phyloP scores from a whole-genome alignment of 2,888 invertebrate species.

The Steinernema scapterisci region DNA sequence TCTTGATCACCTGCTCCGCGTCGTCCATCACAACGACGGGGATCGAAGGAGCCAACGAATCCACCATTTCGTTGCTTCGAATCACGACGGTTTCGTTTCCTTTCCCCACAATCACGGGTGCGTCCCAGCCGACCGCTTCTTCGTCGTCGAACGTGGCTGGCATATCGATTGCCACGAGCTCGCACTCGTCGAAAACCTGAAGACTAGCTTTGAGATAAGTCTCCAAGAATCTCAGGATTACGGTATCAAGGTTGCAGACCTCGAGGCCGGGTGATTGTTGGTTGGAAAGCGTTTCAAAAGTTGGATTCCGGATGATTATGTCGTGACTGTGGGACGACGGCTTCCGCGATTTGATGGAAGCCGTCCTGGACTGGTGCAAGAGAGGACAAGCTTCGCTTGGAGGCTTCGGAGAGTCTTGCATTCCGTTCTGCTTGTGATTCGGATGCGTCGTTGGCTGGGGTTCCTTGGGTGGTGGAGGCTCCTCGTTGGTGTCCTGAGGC shows the following conservation, averaged over 20 bases:
- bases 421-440: not conserved
- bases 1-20: constrained; percentile 25
- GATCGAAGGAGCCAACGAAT: not conserved
- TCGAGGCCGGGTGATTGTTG: constrained; percentile 11
- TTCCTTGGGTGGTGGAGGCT: constrained; percentile 44
- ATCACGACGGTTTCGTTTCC: not conserved
- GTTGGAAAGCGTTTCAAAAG: constrained; percentile 48
- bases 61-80: not conserved
- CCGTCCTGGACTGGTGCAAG: constrained; percentile 1
- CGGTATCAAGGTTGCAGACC: constrained; percentile 4
- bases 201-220: not conserved
- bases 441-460: constrained; percentile 38
- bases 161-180: constrained; percentile 51
- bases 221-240: not conserved
- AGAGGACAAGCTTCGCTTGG: constrained; percentile 14
- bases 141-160: constrained; percentile 39
- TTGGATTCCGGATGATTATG: constrained; percentile 50
- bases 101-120: constrained; percentile 41
- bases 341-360: not conserved
- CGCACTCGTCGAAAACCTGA: constrained; percentile 41
- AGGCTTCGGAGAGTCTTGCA: constrained; percentile 4
- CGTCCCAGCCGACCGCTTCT: constrained; percentile 43
- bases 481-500: constrained; percentile 63
- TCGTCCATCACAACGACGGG: constrained; percentile 11
- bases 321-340: constrained; percentile 39